Conservation (phyloP, 2,888 invertebrate species). For the Acrobasis consociella region DNA sequence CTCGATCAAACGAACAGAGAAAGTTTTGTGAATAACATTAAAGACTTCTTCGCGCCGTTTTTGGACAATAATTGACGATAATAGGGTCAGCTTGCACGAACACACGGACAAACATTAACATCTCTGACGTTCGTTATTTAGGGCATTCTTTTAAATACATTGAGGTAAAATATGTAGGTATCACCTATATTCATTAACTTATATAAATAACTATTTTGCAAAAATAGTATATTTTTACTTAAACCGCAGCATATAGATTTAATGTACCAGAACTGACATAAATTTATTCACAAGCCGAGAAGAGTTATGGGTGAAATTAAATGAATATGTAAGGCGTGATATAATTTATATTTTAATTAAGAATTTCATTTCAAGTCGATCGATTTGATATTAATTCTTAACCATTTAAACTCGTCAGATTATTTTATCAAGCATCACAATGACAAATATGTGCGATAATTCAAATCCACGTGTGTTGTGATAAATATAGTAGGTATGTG, state of each 20-base stretch:
- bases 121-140: constrained; percentile 14
- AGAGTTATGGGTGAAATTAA: constrained; percentile 18
- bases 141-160: not conserved
- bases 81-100: constrained; percentile 44
- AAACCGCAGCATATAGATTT: not conserved
- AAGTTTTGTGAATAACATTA: constrained; percentile 49
- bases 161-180: not conserved
- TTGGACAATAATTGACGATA: constrained; percentile 54
- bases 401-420: constrained; percentile 6
- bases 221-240: not conserved
- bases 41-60: constrained; percentile 44
- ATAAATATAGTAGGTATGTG: not conserved
- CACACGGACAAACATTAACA: not conserved
- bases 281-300: constrained; percentile 16
- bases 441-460: constrained; percentile 9
- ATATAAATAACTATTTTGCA: no score
- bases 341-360: constrained; percentile 16
- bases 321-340: constrained; percentile 9
- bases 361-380: constrained; percentile 6
- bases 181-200: no score
- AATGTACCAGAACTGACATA: not conserved
- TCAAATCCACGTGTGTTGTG: not conserved
- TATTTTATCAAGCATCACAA: constrained; percentile 8
- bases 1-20: constrained; percentile 46
- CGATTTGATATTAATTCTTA: constrained; percentile 7